These are phyloP conservation scores for Coelinius sp. DNA, from an alignment of 2,888 invertebrate species.

Conservation along the genomic window DNA sequence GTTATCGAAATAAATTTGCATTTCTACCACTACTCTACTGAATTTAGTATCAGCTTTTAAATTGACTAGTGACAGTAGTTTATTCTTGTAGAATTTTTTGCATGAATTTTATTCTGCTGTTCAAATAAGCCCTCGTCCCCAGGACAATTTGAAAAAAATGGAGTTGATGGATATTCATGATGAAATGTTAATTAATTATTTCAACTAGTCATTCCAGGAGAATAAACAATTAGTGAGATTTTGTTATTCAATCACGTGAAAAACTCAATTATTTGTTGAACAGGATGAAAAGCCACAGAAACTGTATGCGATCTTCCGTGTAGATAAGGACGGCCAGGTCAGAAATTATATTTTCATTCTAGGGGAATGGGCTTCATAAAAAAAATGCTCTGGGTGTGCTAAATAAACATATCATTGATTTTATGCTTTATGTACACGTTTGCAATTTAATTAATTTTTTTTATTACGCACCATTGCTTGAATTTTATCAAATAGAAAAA, in stretches of 20 bases:
- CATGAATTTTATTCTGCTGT: conserved; percentile 28
- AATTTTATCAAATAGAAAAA: no score
- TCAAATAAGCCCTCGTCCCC: not conserved
- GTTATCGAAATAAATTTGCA: not conserved
- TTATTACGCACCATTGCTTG: conserved; percentile 1
- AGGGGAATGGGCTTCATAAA: conserved; percentile 51
- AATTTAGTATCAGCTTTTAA: not conserved
- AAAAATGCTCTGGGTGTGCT: not conserved
- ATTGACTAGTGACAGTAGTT: conserved; percentile 18
- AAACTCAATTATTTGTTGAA: conserved; percentile 62
- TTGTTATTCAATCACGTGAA: conserved; percentile 30
- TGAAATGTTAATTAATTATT: not conserved
- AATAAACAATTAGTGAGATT: not conserved
- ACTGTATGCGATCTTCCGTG: conserved; percentile 71
- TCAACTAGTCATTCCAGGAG: not conserved
- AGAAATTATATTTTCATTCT: conserved; percentile 62
- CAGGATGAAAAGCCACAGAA: conserved; percentile 71
- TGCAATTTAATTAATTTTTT: not conserved
- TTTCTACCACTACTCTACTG: not conserved
- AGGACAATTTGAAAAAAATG: not conserved
- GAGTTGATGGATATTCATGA: not conserved
- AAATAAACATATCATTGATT: not conserved
- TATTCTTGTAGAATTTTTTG: conserved; percentile 33
- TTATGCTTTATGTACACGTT: not conserved
- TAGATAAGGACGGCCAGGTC: conserved; percentile 72